These are phyloP conservation scores for Eclectus roratus DNA, from an alignment of 2,113 vertebrate genomes.

Conservation along the genomic window DNA sequence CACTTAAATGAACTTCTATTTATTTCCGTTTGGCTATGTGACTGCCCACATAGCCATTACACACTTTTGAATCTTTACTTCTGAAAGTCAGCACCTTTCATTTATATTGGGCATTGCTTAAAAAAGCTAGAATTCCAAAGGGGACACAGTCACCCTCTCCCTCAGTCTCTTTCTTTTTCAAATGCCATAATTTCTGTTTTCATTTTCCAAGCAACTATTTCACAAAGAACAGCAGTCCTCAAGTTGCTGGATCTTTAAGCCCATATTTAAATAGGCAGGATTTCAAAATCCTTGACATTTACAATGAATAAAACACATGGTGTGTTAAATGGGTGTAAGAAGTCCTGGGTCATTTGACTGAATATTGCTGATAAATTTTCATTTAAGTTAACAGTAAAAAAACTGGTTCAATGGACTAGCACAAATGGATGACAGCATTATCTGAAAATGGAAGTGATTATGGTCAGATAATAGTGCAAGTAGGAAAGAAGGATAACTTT, in stretches of 20 bases:
- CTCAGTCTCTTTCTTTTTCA: not conserved
- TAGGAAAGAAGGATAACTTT: not conserved
- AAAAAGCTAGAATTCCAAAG: not conserved
- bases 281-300: not conserved
- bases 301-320: not conserved
- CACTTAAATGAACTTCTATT: not conserved
- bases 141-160: not conserved
- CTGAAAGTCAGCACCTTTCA: not conserved
- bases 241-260: not conserved
- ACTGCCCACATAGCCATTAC: not conserved
- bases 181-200: not conserved
- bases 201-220: not conserved
- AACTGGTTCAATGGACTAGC: not conserved
- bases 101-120: not conserved
- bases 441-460: not conserved
- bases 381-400: not conserved
- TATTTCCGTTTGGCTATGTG: not conserved
- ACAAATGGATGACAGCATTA: not conserved
- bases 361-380: not conserved
- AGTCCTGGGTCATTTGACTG: not conserved
- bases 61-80: not conserved
- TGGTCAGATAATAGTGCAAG: not conserved
- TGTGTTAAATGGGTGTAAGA: not conserved
- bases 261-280: not conserved
- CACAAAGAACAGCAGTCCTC: not conserved